These are phyloP conservation scores for Empidonax alnorum DNA, from an alignment of 2,113 vertebrate genomes.

Conservation along the genomic window DNA sequence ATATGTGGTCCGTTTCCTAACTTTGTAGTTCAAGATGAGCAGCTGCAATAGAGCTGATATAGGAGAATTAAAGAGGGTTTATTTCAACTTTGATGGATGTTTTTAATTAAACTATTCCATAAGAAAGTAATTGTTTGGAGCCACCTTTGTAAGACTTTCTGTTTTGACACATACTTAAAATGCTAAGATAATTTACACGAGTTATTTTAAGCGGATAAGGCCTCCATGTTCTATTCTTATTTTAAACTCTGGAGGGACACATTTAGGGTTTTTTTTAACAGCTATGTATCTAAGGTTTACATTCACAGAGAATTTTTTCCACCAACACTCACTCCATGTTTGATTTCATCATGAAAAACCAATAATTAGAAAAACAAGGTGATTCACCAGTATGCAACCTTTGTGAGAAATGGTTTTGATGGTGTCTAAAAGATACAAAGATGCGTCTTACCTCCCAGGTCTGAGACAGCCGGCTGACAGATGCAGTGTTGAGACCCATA, in stretches of 20 bases:
- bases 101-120: background rate
- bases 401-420: background rate
- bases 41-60: background rate
- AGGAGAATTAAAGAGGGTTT: background rate
- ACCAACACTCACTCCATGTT: background rate
- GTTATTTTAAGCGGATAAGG: background rate
- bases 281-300: background rate
- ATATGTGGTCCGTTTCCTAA: background rate
- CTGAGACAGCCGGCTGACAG: slow-evolving; percentile 91
- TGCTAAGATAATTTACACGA: background rate
- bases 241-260: background rate
- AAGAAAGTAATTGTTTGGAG: background rate
- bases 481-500: slow-evolving; percentile 96
- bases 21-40: background rate
- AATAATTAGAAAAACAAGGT: background rate
- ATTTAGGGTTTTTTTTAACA: background rate
- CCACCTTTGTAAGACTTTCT: background rate
- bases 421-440: background rate
- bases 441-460: slow-evolving; percentile 92
- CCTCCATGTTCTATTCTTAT: background rate
- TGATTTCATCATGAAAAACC: background rate
- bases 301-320: background rate
- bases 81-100: background rate
- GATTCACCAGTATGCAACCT: background rate
- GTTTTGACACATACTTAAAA: background rate